These are phyloP conservation scores for Ommatoiulus sabulosus DNA, from an alignment of 2,888 invertebrate genomes.

Conservation along the genomic window DNA sequence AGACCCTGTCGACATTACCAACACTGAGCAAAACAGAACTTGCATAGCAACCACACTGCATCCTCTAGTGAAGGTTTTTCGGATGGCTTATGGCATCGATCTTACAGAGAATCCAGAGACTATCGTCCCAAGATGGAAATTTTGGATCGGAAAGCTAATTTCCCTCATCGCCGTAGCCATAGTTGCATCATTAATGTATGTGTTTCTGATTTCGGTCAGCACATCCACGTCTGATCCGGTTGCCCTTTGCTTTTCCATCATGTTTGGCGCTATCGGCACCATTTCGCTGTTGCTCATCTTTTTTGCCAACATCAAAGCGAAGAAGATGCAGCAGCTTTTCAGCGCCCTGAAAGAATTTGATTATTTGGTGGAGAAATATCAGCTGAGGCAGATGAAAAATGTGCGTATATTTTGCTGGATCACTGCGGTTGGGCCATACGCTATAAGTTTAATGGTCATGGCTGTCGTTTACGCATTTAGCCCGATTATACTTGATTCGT, in stretches of 20 bases:
- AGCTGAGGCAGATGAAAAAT: neutral
- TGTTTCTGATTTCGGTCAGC: neutral
- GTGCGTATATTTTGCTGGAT: neutral
- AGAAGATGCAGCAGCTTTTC: neutral
- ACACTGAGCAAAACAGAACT: neutral
- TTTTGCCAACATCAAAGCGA: neutral
- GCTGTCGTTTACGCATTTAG: neutral
- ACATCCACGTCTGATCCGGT: neutral
- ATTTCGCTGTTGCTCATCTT: neutral
- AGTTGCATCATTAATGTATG: neutral
- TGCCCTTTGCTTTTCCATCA: neutral
- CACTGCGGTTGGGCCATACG: neutral
- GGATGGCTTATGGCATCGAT: neutral
- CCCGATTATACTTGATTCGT: neutral
- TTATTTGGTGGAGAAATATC: neutral
- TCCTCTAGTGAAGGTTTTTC: neutral
- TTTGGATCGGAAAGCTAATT: neutral
- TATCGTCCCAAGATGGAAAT: constrained; percentile 10
- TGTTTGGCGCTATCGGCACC: neutral
- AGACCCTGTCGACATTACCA: neutral
- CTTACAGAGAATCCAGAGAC: neutral
- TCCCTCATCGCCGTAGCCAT: neutral
- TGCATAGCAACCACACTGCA: neutral
- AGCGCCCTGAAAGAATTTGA: neutral
- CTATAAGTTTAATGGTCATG: neutral